These are phyloP conservation scores for Chymomyza fuscimana DNA, from an alignment of 2,888 invertebrate genomes.

Conservation along the genomic window DNA sequence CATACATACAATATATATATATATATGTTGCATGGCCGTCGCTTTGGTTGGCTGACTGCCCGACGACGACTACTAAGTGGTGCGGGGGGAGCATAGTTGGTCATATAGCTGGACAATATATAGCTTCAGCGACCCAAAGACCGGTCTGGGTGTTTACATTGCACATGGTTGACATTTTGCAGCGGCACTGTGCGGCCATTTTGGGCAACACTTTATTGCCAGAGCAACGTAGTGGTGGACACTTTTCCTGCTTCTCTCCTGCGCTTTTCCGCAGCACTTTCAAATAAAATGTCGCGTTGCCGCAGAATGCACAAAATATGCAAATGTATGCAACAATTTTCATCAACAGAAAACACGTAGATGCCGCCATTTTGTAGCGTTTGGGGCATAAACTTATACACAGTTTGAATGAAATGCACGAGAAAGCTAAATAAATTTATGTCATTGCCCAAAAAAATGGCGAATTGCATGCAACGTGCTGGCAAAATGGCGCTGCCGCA, in stretches of 20 bases:
- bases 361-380: constrained; percentile 46
- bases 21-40: constrained; percentile 46
- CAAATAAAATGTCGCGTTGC: constrained; percentile 64
- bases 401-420: constrained; percentile 30
- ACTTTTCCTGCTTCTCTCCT: not conserved
- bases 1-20: constrained; percentile 6
- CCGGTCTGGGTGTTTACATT: constrained; percentile 30
- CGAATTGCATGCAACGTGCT: constrained; percentile 38
- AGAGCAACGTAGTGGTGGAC: constrained; percentile 20
- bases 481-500: constrained; percentile 7
- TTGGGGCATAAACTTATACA: constrained; percentile 1
- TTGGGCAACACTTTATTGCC: constrained; percentile 46
- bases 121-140: constrained; percentile 15
- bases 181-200: constrained; percentile 50
- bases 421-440: constrained; percentile 57
- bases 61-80: constrained; percentile 9
- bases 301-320: constrained; percentile 59
- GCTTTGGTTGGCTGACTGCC: constrained; percentile 64
- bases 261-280: constrained; percentile 24
- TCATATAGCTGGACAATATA: not conserved
- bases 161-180: constrained; percentile 69
- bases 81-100: not conserved
- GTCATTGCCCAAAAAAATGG: constrained; percentile 46
- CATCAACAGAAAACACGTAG: not conserved
- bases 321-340: constrained; percentile 53